Evolutionary conservation across 2,797 vertebrate genomes (phyloP).

Genomic region (Sebastes kiyomatsui): DNA sequence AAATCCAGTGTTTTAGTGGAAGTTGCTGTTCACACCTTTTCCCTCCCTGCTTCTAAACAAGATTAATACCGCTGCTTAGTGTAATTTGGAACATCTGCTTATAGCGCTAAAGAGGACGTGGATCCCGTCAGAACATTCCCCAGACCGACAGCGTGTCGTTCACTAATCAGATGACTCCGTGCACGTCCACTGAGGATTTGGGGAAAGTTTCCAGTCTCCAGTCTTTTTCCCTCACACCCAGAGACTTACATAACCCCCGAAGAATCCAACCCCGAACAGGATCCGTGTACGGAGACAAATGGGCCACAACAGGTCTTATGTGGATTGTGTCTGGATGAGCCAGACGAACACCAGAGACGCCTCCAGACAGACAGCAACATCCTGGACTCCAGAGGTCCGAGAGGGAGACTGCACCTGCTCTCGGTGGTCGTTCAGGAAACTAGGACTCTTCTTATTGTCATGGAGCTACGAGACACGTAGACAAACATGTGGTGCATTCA

Average conservation of each 20-base stretch:
- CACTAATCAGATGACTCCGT: constrained; percentile 59
- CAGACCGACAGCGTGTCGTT: constrained; percentile 57
- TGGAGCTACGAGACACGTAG: not conserved
- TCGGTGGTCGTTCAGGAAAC: not conserved
- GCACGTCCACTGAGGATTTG: constrained; percentile 48
- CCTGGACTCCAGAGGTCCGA: constrained; percentile 26
- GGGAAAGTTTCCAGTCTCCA: constrained; percentile 28
- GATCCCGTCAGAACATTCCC: constrained; percentile 66
- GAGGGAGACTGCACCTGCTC: constrained; percentile 57
- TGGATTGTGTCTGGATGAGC: constrained; percentile 41
- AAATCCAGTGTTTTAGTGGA: constrained; percentile 56
- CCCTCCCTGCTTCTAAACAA: constrained; percentile 33
- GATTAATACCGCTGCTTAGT: constrained; percentile 54
- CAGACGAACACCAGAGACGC: constrained; percentile 27
- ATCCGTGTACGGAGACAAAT: constrained; percentile 42
- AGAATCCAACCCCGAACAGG: constrained; percentile 46
- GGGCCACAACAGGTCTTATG: constrained; percentile 44
- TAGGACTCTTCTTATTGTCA: not conserved
- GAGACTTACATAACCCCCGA: constrained; percentile 53
- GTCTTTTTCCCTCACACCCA: constrained; percentile 44
- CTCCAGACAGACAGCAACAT: constrained; percentile 48
- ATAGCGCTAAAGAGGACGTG: constrained; percentile 48
- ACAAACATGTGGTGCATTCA: not conserved
- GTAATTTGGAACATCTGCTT: constrained; percentile 71
- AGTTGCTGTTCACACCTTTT: constrained; percentile 64